phyloP scores from a whole-genome alignment of 2,113 vertebrate species.

The Monarcha castaneiventris region DNA sequence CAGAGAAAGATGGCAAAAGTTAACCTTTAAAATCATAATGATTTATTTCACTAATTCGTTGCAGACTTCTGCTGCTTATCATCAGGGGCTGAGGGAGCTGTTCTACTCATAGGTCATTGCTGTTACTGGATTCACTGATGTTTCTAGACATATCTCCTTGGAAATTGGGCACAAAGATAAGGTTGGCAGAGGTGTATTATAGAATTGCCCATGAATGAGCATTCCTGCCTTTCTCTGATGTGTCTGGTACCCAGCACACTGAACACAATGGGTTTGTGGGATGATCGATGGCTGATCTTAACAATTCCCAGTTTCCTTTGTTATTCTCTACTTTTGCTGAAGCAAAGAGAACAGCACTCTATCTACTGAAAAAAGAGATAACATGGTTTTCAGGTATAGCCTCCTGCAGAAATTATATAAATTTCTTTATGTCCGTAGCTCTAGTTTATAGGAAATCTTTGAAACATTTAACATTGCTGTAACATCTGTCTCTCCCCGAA shows the following conservation, averaged over 20 bases:
- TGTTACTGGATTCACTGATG: neutral
- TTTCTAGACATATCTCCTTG: neutral
- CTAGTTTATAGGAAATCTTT: neutral
- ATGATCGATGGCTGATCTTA: neutral
- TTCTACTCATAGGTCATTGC: neutral
- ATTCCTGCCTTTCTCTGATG: neutral
- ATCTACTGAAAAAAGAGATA: neutral
- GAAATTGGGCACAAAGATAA: neutral
- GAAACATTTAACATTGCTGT: neutral
- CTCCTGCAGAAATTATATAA: neutral
- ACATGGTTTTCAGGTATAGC: neutral
- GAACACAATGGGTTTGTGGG: neutral
- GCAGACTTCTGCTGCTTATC: neutral
- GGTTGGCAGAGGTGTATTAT: neutral
- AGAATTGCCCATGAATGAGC: neutral
- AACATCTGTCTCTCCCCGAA: neutral
- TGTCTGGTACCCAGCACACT: neutral
- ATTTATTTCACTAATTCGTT: constrained; percentile 11
- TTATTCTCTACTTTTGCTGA: neutral
- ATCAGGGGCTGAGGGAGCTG: neutral
- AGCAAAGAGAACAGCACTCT: neutral
- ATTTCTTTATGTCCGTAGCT: neutral
- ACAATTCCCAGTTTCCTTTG: neutral
- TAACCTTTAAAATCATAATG: constrained; percentile 48
- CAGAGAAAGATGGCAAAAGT: neutral